Evolutionary conservation across 35 echinoderm and acorn worm species (phyloP), one percentile per base, ranked within the genome.

Genomic region (Antedon bifida): DNA sequence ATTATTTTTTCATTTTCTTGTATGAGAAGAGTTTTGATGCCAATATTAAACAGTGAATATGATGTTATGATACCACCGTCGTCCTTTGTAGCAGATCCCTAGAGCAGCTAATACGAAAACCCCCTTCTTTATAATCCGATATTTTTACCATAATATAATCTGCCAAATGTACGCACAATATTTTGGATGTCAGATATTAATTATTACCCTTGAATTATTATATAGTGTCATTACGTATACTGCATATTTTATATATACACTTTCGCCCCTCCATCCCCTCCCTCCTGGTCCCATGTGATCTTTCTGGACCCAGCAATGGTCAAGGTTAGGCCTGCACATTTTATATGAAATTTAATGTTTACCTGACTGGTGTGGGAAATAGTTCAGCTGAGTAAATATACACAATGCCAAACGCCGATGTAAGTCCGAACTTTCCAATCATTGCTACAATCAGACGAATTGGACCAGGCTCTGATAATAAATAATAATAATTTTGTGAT

Each of bases 331-430:
- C 38, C 4, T 42, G 4, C 38, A 42, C 38, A 42, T 42, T 42
- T 42, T 42, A n/a, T n/a, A n/a, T n/a, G n/a, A n/a, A n/a, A n/a
- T n/a, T 42, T 7, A 42, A 42, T 42, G 4, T 42, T 42, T 85
- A 92, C 93, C 93, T 91, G 30, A 91, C 46, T 33, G 93, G 87
- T 7, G 93, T 96, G 34, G 93, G 93, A 75, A 89, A 96, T 1
- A 92, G 31, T 77, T 96, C 93, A 1, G 84, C 84, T 0, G 93
- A 87, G 35, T 83, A 96, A 21, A 89, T 77, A 31, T 96, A 96
- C 0, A 89, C 80, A 32, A 96, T 96, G 33, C 83, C 81, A 84
- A 89, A 96, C 0, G 93, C 83, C 11, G 93, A 86, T 29, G 93
- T 74, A 0, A 96, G 88, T 32, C 83, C 81, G 30, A 91, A 89